A percentile compares a stretch with the other conserved stretches of the same genome.
Evolutionary conservation across 2,113 vertebrate genomes (phyloP).

Genomic region (Neoarius graeffei): DNA sequence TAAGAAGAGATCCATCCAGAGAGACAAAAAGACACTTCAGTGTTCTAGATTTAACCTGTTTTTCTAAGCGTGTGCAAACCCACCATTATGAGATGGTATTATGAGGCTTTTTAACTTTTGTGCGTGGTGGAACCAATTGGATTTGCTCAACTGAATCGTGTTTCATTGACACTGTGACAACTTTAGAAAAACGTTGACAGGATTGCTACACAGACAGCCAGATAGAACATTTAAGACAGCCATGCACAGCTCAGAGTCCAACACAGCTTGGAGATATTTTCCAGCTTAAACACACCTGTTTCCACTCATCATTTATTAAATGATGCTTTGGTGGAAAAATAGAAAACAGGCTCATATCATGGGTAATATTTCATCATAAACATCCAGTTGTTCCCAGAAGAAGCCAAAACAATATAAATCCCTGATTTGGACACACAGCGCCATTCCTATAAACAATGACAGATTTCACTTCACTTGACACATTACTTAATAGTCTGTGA

Average conservation of each 20-base stretch:
- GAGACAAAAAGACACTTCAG: not conserved
- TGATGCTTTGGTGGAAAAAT: not conserved
- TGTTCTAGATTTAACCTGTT: not conserved
- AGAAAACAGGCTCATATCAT: slow-evolving; percentile 17
- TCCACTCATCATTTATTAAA: slow-evolving; percentile 10
- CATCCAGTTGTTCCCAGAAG: slow-evolving; percentile 9
- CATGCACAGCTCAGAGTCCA: not conserved
- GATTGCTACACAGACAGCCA: not conserved
- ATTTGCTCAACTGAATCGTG: not conserved
- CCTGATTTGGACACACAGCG: not conserved
- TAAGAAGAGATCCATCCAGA: not conserved
- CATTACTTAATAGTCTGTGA: not conserved
- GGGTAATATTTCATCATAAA: slow-evolving; percentile 10
- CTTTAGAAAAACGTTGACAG: not conserved
- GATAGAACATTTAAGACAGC: not conserved
- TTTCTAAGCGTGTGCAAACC: not conserved
- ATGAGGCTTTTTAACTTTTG: not conserved
- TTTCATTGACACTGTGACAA: not conserved
- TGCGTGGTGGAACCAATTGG: not conserved
- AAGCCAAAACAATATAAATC: not conserved
- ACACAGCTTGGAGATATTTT: not conserved
- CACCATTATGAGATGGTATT: not conserved
- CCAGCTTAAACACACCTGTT: slow-evolving; percentile 7
- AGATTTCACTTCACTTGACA: not conserved
- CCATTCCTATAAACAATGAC: not conserved